These are phyloP conservation scores for Thunnus thynnus DNA, from an alignment of 2,113 vertebrate species.

Conservation along the genomic window DNA sequence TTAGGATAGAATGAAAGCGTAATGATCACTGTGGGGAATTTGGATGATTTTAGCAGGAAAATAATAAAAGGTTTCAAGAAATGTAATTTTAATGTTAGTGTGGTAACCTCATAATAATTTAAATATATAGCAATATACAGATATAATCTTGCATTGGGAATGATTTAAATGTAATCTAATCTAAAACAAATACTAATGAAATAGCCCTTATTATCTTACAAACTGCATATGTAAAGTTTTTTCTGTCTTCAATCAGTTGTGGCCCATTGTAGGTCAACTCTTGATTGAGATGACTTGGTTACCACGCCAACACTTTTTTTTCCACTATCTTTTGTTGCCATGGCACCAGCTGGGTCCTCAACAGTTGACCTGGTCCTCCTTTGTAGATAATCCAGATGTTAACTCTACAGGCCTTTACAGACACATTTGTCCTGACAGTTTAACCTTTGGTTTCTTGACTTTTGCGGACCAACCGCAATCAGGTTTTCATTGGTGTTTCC, in stretches of 20 bases:
- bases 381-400: conserved; percentile 8
- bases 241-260: neutral
- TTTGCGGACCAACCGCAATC: neutral
- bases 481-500: no score
- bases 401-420: neutral
- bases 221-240: no score
- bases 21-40: conserved; percentile 6
- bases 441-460: conserved; percentile 21
- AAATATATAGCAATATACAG: no score
- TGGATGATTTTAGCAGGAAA: neutral
- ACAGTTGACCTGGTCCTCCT: conserved; percentile 39
- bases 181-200: no score
- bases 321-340: conserved; percentile 29
- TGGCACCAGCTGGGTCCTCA: conserved; percentile 28
- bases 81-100: no score
- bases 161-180: neutral
- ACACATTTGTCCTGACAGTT: conserved; percentile 15
- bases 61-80: neutral
- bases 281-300: conserved; percentile 23
- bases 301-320: conserved; percentile 4
- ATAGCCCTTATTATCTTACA: no score
- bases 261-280: conserved; percentile 13
- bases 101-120: no score
- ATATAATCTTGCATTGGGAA: neutral
- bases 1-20: neutral